A percentile compares a stretch with the other conserved stretches of the same genome.
These are phyloP conservation scores for Adineta ricciae DNA, from an alignment of 2,888 invertebrate genomes.

Conservation along the genomic window DNA sequence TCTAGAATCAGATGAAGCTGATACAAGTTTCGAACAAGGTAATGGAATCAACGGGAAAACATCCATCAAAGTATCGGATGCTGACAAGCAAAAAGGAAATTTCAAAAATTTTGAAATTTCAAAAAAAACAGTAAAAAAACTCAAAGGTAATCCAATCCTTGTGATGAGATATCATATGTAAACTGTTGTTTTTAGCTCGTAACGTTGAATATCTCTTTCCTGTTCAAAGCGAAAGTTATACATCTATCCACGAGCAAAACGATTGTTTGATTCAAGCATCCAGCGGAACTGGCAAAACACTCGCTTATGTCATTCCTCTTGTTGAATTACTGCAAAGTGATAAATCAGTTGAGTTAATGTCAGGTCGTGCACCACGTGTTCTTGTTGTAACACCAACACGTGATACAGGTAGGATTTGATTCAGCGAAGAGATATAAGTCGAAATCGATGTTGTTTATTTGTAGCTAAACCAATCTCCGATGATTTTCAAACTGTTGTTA, in stretches of 20 bases:
- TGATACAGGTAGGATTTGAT: conserved; percentile 53
- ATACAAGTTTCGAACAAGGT: neutral
- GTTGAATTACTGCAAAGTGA: conserved; percentile 29
- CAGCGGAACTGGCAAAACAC: conserved; percentile 98
- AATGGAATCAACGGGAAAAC: neutral
- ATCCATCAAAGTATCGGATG: neutral
- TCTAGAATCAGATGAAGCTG: neutral
- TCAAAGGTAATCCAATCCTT: conserved; percentile 25
- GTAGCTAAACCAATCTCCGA: conserved; percentile 83
- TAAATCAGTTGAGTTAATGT: neutral
- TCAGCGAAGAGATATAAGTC: too few relatives aligned
- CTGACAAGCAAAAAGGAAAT: conserved; percentile 24
- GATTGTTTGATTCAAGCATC: conserved; percentile 46
- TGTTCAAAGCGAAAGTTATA: conserved; percentile 43
- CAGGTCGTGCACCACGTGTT: conserved; percentile 16
- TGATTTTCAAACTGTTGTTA: conserved; percentile 71
- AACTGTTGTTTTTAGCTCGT: conserved; percentile 38
- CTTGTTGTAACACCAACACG: conserved; percentile 89
- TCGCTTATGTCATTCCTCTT: conserved; percentile 85
- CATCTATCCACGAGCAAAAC: conserved; percentile 40
- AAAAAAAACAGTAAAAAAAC: conserved; percentile 23
- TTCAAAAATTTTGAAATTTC: conserved; percentile 28
- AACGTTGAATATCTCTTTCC: conserved; percentile 44
- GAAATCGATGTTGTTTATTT: too few relatives aligned
- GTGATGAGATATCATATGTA: too few relatives aligned